These are phyloP conservation scores for Phalera bucephala DNA, from an alignment of 2,888 invertebrate genomes.

Conservation along the genomic window DNA sequence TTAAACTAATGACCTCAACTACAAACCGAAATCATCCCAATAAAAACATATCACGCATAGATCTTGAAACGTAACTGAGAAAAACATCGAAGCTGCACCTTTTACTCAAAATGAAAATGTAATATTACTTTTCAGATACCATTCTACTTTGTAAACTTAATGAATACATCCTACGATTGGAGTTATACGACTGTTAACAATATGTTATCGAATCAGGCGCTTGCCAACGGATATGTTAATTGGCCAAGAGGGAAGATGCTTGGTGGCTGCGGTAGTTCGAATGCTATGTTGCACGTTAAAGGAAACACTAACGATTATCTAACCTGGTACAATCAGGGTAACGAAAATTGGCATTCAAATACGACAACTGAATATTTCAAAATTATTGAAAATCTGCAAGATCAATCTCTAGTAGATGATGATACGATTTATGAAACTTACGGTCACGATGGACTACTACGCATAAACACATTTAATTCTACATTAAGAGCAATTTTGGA, in stretches of 20 bases:
- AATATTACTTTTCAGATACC: constrained; percentile 1
- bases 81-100: no score
- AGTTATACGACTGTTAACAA: constrained; percentile 91
- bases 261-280: constrained; percentile 79
- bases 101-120: not conserved
- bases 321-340: constrained; percentile 73
- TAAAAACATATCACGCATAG: no score
- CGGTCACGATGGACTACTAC: constrained; percentile 7
- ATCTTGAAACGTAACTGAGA: no score
- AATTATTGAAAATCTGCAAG: constrained; percentile 10
- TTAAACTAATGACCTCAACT: no score
- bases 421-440: constrained; percentile 2
- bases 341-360: constrained; percentile 29
- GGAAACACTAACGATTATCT: constrained; percentile 71
- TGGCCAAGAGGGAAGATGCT: constrained; percentile 84
- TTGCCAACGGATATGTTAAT: constrained; percentile 34
- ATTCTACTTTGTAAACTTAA: not conserved
- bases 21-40: no score
- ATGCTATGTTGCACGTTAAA: constrained; percentile 76
- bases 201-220: constrained; percentile 86
- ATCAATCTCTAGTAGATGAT: not conserved
- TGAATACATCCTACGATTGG: constrained; percentile 86
- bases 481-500: not conserved
- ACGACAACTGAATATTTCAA: constrained; percentile 6
- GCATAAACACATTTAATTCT: constrained; percentile 8